phyloP scores from a whole-genome alignment of 2,113 vertebrate genomes.

The Choloepus hoffmanni region DNA sequence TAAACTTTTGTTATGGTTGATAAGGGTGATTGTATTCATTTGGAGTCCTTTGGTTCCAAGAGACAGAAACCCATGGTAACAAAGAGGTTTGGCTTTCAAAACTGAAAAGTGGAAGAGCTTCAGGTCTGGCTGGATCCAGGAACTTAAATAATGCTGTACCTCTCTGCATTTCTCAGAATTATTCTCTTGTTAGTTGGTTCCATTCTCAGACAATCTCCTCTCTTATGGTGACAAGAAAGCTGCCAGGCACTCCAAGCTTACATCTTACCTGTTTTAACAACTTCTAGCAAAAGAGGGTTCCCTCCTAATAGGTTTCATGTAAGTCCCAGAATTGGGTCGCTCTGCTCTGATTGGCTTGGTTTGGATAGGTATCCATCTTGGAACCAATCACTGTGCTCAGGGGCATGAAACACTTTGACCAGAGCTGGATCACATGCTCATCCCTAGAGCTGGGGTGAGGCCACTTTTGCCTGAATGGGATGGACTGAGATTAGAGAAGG shows the following conservation, averaged over 20 bases:
- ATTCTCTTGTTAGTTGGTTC: neutral
- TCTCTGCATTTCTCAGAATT: neutral
- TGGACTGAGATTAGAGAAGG: neutral
- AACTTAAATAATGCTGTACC: neutral
- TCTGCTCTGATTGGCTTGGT: neutral
- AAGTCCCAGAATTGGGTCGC: neutral
- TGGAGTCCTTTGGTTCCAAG: neutral
- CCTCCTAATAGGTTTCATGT: neutral
- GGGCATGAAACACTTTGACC: neutral
- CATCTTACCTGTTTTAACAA: neutral
- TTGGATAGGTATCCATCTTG: neutral
- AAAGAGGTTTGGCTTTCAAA: neutral
- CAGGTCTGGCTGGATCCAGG: slow-evolving; percentile 26
- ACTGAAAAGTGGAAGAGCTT: neutral
- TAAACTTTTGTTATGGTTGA: neutral
- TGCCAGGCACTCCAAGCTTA: neutral
- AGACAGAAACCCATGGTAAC: neutral
- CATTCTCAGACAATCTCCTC: neutral
- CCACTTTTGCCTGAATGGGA: neutral
- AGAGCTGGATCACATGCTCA: neutral
- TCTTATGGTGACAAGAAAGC: neutral
- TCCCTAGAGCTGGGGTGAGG: neutral
- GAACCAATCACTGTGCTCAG: neutral
- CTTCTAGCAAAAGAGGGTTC: neutral
- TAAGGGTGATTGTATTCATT: neutral